Evolutionary conservation across 2,797 vertebrate genomes (phyloP), one percentile per base, ranked within the genome.

Genomic region (Anolis apletophallus): DNA sequence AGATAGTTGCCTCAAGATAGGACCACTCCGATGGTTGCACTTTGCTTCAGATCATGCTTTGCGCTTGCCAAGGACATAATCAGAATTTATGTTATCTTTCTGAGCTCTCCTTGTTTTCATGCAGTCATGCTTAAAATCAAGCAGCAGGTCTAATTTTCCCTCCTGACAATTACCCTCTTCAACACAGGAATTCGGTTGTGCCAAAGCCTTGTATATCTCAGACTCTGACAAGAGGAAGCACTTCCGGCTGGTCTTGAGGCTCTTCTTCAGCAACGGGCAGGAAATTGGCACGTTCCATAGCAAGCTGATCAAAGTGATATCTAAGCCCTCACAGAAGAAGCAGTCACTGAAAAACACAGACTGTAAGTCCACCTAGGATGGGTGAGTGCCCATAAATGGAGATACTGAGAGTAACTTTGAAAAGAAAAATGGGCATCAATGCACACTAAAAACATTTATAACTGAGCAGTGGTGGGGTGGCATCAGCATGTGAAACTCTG

Each of bases 261-360:
- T 99, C 32, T 97, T 98, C 95, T 94, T 98, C 90, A 96, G 95
- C 64, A 97, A 97, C 1, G 97, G 98, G 88, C 97, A 97, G 92
- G 98, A 99, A 94, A 97, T 99, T 0, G 98, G 98, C 54, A 97
- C 97, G 0, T 99, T 99, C 94, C 97, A 98, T 94, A 99, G 98
- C 96, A 95, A 96, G 90, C 96, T 98, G 93, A 99, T 99, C 96
- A 99, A 99, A 94, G 97, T 99, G 88, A 99, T 99, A 96, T 99
- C 98, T 85, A 99, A 99, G 93, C 98, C 98, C 0, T 99, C 98
- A 0, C 98, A 99, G 97, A 99, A 99, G 95, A 99, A 98, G 90
- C 98, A 99, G 95, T 98, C 98, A 0, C 97, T 99, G 97, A 99
- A 99, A 95, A 99, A 99, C 86, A 98, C 98, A 0, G 98, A 99